Evolutionary conservation across 1,140 invertebrate species (phyloP), one percentile per base, ranked within the genome.

Genomic region (Leptinotarsa defecta): DNA sequence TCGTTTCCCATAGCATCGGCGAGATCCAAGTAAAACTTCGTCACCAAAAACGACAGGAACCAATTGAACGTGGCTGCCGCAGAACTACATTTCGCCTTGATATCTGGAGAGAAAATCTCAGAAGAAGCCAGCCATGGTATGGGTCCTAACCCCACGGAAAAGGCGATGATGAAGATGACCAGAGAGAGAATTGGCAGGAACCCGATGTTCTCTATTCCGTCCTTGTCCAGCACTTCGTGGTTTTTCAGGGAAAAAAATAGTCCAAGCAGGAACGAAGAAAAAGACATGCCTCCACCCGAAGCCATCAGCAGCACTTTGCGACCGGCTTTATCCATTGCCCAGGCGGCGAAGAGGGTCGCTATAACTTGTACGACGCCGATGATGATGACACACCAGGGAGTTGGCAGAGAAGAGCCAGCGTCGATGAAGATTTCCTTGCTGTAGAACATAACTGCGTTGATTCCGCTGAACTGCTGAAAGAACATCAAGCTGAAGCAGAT

Each of bases 11-110:
- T 80, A 1, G 82, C 74, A 0, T 73, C 61, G 48, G 86, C 85
- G 22, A 94, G 57, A 15, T 88, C 81, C 2, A 79, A 78, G 81
- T 92, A 95, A 77, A 89, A 89, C 81, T 93, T 93, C 20, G 96
- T 96, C 2, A 97, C 92, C 15, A 94, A 77, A 84, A 97, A 97
- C 64, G 93, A 94, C 71, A 91, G 89, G 3, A 93, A 81, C 90
- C 95, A 93, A 81, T 95, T 96, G 78, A 93, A 92, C 15, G 91
- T 88, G 57, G 92, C 92, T 3, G 93, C 92, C 79, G 95, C 90
- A 0, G 93, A 90, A 79, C 89, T 88, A 61, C 93, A 93, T 62
- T 94, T 89, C 76, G 92, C 93, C 74, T 94, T 94, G 17, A 95
- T 88, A 70, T 93, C 90, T 78, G 93, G 86, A 68, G 94, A 88